These are phyloP conservation scores for Scelioninae gen. 2 DNA, from an alignment of 2,888 invertebrate species.

Conservation along the genomic window DNA sequence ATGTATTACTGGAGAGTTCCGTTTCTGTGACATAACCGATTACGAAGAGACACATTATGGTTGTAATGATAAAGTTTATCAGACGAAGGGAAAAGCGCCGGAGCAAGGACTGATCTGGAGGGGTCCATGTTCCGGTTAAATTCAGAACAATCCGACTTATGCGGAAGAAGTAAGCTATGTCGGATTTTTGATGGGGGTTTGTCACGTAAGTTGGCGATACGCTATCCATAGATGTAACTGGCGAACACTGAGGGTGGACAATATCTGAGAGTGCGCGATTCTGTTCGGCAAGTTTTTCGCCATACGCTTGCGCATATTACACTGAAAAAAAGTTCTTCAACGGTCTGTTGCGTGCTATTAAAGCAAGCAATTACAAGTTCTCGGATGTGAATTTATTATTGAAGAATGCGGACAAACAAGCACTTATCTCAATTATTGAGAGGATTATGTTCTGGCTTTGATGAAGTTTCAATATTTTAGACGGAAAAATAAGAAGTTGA, in stretches of 20 bases:
- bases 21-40: too few species aligned
- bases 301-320: neutral
- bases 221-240: constrained; percentile 5
- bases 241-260: neutral
- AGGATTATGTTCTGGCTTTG: too few species aligned
- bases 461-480: too few species aligned
- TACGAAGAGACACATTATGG: neutral
- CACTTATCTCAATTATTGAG: too few species aligned
- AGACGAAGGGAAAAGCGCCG: neutral
- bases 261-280: neutral
- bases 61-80: neutral
- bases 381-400: too few species aligned
- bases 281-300: neutral
- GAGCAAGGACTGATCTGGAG: neutral
- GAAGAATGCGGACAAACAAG: too few species aligned
- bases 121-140: neutral
- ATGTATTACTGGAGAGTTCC: too few species aligned
- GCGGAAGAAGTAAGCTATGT: neutral
- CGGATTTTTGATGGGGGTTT: neutral
- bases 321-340: neutral
- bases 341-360: neutral
- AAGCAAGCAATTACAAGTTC: too few species aligned
- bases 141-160: neutral
- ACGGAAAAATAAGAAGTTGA: too few species aligned
- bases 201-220: neutral